Conservation (phyloP, 2,888 invertebrate species). For the Hirtodrosophila alboralis region DNA sequence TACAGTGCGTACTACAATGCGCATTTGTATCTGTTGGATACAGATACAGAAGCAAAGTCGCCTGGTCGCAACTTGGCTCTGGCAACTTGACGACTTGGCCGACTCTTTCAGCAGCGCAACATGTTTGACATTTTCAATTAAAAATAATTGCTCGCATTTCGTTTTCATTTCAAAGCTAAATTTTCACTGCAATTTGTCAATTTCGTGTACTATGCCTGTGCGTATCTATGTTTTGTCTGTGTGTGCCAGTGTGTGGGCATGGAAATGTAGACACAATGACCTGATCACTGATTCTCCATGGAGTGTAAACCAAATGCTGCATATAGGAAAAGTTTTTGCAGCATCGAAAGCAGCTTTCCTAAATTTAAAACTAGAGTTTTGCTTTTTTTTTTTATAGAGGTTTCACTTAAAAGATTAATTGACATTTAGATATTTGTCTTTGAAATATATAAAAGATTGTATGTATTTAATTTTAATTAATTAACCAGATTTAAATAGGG, state of each 20-base stretch:
- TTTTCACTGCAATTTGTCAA: slow-evolving; percentile 74
- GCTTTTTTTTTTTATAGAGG: too few species aligned
- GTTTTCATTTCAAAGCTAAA: slow-evolving; percentile 63
- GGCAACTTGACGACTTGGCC: slow-evolving; percentile 54
- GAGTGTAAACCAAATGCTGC: too few species aligned
- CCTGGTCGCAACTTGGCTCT: slow-evolving; percentile 28
- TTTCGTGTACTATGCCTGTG: slow-evolving; percentile 48
- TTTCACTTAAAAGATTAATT: too few species aligned
- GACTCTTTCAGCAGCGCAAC: slow-evolving; percentile 60
- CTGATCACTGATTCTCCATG: slow-evolving; percentile 48
- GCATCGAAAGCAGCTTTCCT: neutral
- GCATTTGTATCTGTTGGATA: slow-evolving; percentile 30
- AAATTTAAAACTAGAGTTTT: too few species aligned
- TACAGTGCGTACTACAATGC: slow-evolving; percentile 22
- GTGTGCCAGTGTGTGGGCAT: slow-evolving; percentile 7
- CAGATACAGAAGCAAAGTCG: slow-evolving; percentile 15
- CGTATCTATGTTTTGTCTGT: slow-evolving; percentile 21
- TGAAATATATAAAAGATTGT: too few species aligned
- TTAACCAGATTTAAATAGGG: too few species aligned
- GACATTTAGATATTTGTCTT: too few species aligned
- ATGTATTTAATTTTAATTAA: too few species aligned
- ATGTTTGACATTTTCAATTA: slow-evolving; percentile 79
- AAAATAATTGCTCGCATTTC: slow-evolving; percentile 79
- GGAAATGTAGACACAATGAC: slow-evolving; percentile 43
- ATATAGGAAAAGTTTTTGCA: too few species aligned